Conservation (phyloP, 2,888 invertebrate species). For the Apeira syringaria region DNA sequence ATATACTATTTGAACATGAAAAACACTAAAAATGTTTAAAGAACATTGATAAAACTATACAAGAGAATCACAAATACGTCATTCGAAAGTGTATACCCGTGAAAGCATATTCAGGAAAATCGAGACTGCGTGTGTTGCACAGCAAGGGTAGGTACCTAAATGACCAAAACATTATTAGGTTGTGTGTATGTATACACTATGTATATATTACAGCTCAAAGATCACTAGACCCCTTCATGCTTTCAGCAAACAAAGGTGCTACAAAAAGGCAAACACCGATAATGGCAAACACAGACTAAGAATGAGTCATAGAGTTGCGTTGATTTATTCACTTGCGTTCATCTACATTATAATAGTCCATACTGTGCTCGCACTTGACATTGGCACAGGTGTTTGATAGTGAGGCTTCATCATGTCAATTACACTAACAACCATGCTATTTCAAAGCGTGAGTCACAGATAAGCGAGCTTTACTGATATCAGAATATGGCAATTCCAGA, state of each 20-base stretch:
- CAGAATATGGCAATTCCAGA: neutral
- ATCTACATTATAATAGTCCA: slow-evolving; percentile 17
- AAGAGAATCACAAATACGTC: no score
- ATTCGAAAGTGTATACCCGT: no score
- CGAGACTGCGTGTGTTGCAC: no score
- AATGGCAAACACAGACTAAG: slow-evolving; percentile 16
- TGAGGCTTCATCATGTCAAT: slow-evolving; percentile 12
- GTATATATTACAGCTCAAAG: neutral
- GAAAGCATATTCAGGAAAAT: no score
- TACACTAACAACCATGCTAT: slow-evolving; percentile 7
- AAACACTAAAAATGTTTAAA: no score
- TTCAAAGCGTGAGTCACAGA: slow-evolving; percentile 9
- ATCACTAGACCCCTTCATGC: slow-evolving; percentile 5
- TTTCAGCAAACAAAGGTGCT: slow-evolving; percentile 16
- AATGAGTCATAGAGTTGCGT: slow-evolving; percentile 15
- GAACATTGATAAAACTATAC: no score
- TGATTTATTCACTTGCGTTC: slow-evolving; percentile 11
- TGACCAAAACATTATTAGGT: no score
- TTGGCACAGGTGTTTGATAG: slow-evolving; percentile 23
- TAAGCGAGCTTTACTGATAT: slow-evolving; percentile 9
- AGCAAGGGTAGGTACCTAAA: no score
- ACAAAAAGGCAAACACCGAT: slow-evolving; percentile 16
- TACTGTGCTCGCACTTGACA: slow-evolving; percentile 18
- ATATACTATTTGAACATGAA: no score
- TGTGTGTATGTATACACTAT: no score